A percentile compares a stretch with the other conserved stretches of the same genome.
phyloP scores from a whole-genome alignment of 2,888 invertebrate species.

The Polia nebulosa region DNA sequence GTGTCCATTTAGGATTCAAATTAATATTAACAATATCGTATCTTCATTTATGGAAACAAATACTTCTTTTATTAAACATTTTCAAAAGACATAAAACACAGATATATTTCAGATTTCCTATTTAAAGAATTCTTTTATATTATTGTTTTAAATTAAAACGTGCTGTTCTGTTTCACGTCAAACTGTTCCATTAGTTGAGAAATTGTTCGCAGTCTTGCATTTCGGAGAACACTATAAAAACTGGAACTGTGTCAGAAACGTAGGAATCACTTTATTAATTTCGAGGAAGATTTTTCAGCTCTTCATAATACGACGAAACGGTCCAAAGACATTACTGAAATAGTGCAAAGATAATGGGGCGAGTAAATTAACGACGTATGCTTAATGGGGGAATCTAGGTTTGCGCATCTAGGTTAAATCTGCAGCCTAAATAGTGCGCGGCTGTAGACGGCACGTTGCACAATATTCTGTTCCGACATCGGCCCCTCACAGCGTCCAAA shows the following conservation, averaged over 20 bases:
- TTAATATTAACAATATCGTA: conserved; percentile 5
- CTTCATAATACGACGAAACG: conserved; percentile 35
- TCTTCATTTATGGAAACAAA: conserved; percentile 1
- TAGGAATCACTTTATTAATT: conserved; percentile 40
- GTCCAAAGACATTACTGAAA: conserved; percentile 58
- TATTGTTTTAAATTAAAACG: conserved; percentile 29
- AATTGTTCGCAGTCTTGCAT: conserved; percentile 31
- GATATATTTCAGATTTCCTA: neutral
- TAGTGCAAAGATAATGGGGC: conserved; percentile 67
- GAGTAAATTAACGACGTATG: conserved; percentile 70
- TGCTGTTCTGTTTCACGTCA: conserved; percentile 24
- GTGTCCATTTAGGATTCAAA: neutral
- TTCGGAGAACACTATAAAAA: conserved; percentile 45
- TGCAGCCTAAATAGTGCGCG: conserved; percentile 58
- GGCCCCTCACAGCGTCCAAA: conserved; percentile 49
- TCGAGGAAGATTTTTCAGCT: conserved; percentile 32
- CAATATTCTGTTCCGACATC: conserved; percentile 63
- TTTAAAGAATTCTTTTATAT: conserved; percentile 6
- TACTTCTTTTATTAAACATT: neutral
- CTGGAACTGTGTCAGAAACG: conserved; percentile 32
- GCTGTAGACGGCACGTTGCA: conserved; percentile 51
- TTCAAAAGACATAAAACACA: neutral
- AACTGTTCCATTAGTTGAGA: conserved; percentile 13
- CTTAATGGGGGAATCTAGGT: conserved; percentile 59
- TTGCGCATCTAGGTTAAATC: conserved; percentile 55